A percentile compares a stretch with the other conserved stretches of the same genome.
phyloP scores from a whole-genome alignment of 2,113 vertebrate species.

The Lagopus leucura region DNA sequence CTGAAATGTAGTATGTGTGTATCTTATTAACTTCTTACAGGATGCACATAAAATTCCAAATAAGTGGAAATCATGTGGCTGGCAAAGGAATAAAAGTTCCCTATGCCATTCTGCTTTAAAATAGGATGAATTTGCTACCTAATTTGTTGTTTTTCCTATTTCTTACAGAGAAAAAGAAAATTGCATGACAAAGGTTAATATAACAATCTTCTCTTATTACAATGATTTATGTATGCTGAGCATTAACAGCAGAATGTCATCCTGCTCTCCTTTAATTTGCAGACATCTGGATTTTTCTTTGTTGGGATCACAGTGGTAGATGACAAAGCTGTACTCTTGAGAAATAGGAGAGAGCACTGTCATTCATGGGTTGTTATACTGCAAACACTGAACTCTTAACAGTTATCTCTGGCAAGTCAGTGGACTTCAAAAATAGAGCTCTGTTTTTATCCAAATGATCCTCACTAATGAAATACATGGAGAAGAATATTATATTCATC shows the following conservation, averaged over 20 bases:
- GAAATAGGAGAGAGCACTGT: slow-evolving; percentile 67
- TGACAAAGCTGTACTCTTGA: slow-evolving; percentile 72
- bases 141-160: slow-evolving; percentile 74
- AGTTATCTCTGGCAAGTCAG: slow-evolving; percentile 56
- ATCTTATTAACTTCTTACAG: slow-evolving; percentile 20
- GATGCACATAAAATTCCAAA: neutral
- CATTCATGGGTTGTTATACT: slow-evolving; percentile 62
- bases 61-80: slow-evolving; percentile 9
- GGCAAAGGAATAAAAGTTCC: slow-evolving; percentile 27
- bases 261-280: slow-evolving; percentile 77
- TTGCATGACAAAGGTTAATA: slow-evolving; percentile 78
- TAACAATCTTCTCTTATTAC: slow-evolving; percentile 81
- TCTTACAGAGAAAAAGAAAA: slow-evolving; percentile 74
- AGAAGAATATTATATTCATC: slow-evolving; percentile 58
- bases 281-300: slow-evolving; percentile 76
- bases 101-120: slow-evolving; percentile 57
- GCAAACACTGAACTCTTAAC: slow-evolving; percentile 44
- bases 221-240: slow-evolving; percentile 84
- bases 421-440: slow-evolving; percentile 71
- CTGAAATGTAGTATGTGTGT: neutral
- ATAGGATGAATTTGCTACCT: slow-evolving; percentile 50
- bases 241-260: slow-evolving; percentile 81
- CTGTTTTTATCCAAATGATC: slow-evolving; percentile 72
- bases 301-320: slow-evolving; percentile 76
- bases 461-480: slow-evolving; percentile 68